phyloP scores from a whole-genome alignment of 2,113 vertebrate species.

The Phalacrocorax aristotelis region DNA sequence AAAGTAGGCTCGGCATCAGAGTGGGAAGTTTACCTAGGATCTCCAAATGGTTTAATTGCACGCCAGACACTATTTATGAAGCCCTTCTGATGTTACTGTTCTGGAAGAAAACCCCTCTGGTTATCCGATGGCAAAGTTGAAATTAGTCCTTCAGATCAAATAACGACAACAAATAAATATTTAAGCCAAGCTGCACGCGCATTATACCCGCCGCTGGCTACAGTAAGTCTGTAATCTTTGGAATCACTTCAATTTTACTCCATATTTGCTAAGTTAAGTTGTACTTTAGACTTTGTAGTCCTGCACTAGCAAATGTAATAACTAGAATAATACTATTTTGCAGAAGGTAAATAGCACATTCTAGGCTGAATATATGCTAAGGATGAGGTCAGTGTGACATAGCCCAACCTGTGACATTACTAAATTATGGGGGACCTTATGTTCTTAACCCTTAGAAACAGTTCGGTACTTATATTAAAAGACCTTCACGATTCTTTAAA shows the following conservation, averaged over 20 bases:
- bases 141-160: conserved; percentile 42
- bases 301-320: not conserved
- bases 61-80: not conserved
- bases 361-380: not conserved
- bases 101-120: conserved; percentile 27
- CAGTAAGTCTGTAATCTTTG: not conserved
- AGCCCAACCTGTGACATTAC: not conserved
- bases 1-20: not conserved
- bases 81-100: not conserved
- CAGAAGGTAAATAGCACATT: not conserved
- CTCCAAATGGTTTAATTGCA: not conserved
- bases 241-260: conserved; percentile 25
- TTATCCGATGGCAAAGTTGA: conserved; percentile 7
- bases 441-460: not conserved
- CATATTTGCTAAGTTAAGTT: conserved; percentile 44
- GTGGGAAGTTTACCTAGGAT: not conserved
- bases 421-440: not conserved
- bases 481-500: not conserved
- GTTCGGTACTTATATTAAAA: not conserved
- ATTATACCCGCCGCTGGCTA: not conserved
- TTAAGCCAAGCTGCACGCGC: not conserved
- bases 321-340: not conserved
- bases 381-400: not conserved
- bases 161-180: conserved; percentile 24
- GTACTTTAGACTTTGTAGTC: not conserved